These are phyloP conservation scores for Diorhabda sublineata DNA, from an alignment of 1,140 invertebrate genomes.

Conservation along the genomic window DNA sequence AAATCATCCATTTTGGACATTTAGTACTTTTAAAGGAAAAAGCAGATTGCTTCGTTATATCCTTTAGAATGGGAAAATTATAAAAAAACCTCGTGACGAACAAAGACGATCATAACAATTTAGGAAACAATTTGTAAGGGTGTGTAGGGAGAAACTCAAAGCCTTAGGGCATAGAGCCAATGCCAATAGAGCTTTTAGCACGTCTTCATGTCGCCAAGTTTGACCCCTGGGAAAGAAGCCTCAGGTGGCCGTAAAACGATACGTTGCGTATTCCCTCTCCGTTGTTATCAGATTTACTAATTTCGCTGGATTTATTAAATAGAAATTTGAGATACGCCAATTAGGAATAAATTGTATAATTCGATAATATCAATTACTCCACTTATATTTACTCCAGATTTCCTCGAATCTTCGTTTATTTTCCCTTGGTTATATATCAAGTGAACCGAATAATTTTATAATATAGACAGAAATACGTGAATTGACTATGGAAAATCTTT, in stretches of 20 bases:
- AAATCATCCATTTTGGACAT: not conserved
- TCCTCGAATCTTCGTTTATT: too few relatives aligned
- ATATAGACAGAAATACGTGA: too few relatives aligned
- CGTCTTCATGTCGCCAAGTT: conserved; percentile 20
- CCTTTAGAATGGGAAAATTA: conserved; percentile 13
- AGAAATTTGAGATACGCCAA: conserved; percentile 3
- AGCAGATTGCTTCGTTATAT: conserved; percentile 10
- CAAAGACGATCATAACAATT: conserved; percentile 19
- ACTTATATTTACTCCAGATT: too few relatives aligned
- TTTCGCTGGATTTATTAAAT: conserved; percentile 13
- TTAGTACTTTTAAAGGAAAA: conserved; percentile 3
- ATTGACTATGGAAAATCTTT: too few relatives aligned
- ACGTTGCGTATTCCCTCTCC: conserved; percentile 11
- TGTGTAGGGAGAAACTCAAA: conserved; percentile 6
- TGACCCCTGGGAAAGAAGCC: conserved; percentile 17
- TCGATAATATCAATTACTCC: not conserved
- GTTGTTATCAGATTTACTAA: conserved; percentile 12
- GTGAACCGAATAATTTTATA: too few relatives aligned
- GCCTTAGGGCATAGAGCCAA: conserved; percentile 9
- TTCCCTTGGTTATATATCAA: too few relatives aligned
- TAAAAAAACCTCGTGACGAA: conserved; percentile 9
- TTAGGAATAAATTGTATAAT: conserved; percentile 4
- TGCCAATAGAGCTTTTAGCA: conserved; percentile 9
- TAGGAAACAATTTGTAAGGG: conserved; percentile 15
- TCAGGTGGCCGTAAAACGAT: conserved; percentile 15